phyloP scores from a whole-genome alignment of 2,113 vertebrate species.

The Malurus elegans region DNA sequence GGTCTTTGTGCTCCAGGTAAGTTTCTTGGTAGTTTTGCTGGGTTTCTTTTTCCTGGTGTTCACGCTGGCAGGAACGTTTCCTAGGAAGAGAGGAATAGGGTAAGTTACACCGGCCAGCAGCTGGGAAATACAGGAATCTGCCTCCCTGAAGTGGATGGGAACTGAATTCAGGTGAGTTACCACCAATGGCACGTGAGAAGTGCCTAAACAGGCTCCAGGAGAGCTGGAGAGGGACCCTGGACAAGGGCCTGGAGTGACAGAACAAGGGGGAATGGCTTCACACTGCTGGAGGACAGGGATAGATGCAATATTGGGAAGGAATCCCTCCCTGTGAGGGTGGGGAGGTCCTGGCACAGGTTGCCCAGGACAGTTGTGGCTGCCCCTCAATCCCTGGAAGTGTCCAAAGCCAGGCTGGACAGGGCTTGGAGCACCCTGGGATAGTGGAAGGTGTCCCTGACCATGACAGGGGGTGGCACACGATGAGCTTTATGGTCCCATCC shows the following conservation, averaged over 20 bases:
- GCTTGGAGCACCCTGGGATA: not conserved
- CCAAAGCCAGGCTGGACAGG: fast-evolving
- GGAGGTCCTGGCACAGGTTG: not conserved
- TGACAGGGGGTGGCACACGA: not conserved
- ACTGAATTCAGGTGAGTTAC: not conserved
- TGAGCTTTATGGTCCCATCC: not conserved
- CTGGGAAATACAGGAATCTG: not conserved
- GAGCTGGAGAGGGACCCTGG: not conserved
- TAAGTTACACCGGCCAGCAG: not conserved
- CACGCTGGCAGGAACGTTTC: not conserved
- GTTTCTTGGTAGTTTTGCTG: conserved; percentile 62
- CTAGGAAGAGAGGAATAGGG: not conserved
- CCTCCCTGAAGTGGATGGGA: not conserved
- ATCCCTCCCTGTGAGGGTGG: not conserved
- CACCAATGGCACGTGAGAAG: not conserved
- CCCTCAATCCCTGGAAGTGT: no score
- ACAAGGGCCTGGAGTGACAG: not conserved
- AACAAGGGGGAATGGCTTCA: not conserved
- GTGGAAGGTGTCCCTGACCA: not conserved
- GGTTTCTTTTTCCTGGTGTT: conserved; percentile 24
- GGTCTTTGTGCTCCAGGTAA: conserved; percentile 68
- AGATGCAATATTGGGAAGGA: not conserved
- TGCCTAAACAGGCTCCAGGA: not conserved
- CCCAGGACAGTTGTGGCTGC: not conserved
- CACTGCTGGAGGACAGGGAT: not conserved